phyloP scores from a whole-genome alignment of 37 sponge, comb jelly and placozoan species.

The Chondrilla cf. caribensis region DNA sequence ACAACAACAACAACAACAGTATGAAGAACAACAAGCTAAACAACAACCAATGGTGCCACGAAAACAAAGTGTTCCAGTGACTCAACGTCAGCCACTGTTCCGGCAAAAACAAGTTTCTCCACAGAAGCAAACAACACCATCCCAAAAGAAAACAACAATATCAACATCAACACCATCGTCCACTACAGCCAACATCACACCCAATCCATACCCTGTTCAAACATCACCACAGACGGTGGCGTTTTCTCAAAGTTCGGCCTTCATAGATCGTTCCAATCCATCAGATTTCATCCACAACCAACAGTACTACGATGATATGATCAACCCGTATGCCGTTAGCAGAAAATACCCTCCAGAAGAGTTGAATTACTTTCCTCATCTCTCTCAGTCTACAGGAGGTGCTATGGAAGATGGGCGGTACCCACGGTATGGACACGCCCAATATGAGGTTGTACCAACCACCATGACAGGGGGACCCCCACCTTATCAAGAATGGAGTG shows the following conservation, averaged over 20 bases:
- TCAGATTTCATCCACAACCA: not conserved
- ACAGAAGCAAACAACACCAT: not conserved
- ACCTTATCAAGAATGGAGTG: not conserved
- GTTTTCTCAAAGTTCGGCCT: not conserved
- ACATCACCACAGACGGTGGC: not conserved
- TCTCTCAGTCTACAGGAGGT: not conserved
- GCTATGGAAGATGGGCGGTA: not conserved
- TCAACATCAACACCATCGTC: too few relatives aligned
- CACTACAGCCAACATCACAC: too few relatives aligned
- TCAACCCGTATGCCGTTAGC: constrained; percentile 17
- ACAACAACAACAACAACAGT: too few relatives aligned
- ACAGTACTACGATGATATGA: constrained; percentile 6
- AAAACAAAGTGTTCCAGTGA: too few relatives aligned
- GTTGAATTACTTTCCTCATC: not conserved
- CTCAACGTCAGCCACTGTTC: not conserved
- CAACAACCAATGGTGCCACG: too few relatives aligned
- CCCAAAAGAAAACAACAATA: too few relatives aligned
- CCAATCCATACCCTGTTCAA: not conserved
- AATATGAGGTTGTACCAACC: not conserved
- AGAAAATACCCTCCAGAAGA: constrained; percentile 4
- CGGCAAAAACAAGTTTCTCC: not conserved
- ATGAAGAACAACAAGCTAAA: too few relatives aligned
- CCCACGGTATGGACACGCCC: not conserved
- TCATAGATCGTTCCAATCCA: not conserved
- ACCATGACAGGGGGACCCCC: not conserved